A percentile compares a stretch with the other conserved stretches of the same genome.
phyloP scores from a whole-genome alignment of 2,797 vertebrate genomes.

The Mormyrus proboscirostris region DNA sequence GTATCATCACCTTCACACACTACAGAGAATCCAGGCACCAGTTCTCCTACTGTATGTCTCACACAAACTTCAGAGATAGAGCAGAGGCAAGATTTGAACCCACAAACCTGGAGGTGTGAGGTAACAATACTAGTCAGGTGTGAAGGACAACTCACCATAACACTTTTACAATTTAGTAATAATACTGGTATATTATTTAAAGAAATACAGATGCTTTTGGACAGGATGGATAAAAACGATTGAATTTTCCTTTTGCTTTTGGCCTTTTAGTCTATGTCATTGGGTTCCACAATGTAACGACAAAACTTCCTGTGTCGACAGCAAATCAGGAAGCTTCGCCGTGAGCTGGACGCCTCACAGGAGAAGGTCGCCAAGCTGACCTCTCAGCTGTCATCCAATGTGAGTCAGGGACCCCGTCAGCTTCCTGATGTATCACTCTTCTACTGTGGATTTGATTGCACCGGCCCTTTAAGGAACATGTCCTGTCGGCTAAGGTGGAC shows the following conservation, averaged over 20 bases:
- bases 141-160: not conserved
- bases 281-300: not conserved
- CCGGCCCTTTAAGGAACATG: not conserved
- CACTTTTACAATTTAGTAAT: not conserved
- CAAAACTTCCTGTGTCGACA: conserved; percentile 11
- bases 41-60: not conserved
- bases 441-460: not conserved
- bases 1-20: not conserved
- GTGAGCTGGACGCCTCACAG: conserved; percentile 79
- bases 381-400: conserved; percentile 77
- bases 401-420: conserved; percentile 51
- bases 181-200: not conserved
- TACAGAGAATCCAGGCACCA: not conserved
- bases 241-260: not conserved
- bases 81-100: not conserved
- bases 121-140: not conserved
- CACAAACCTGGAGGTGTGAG: not conserved
- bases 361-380: conserved; percentile 81
- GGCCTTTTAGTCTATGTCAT: not conserved
- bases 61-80: not conserved
- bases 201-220: not conserved
- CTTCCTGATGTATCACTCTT: not conserved
- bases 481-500: not conserved
- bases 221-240: not conserved
- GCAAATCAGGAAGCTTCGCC: conserved; percentile 77